Percentiles rank a stretch among this genome's conserved stretches.
These are phyloP conservation scores for Drepanosiphum platanoidis DNA, from an alignment of 2,888 invertebrate species.

Conservation along the genomic window DNA sequence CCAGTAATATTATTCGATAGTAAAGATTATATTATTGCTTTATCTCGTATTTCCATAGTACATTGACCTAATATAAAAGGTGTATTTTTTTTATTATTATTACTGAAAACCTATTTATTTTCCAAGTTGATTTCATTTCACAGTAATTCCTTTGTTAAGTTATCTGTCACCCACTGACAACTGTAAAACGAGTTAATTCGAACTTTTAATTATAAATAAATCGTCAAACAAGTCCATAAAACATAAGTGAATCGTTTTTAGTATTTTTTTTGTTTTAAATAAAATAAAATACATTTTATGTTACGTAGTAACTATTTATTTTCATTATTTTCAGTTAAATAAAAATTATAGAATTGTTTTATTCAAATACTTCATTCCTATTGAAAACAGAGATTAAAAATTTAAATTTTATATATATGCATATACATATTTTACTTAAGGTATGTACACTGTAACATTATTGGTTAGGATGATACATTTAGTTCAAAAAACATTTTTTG, in stretches of 20 bases:
- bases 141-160: slow-evolving; percentile 5
- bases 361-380: background rate
- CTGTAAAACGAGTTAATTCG: background rate
- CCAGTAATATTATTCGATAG: background rate
- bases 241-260: background rate
- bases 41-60: background rate
- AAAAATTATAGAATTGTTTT: background rate
- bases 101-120: background rate
- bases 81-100: background rate
- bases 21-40: background rate
- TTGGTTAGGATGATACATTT: too few species aligned
- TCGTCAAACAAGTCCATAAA: too few species aligned
- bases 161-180: background rate
- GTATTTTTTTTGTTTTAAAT: background rate
- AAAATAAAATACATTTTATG: background rate
- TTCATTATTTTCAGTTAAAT: background rate
- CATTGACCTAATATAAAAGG: background rate
- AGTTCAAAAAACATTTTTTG: too few species aligned
- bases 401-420: too few species aligned
- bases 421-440: too few species aligned
- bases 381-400: too few species aligned
- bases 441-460: too few species aligned
- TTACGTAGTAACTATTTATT: background rate
- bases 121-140: background rate
- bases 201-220: background rate